Evolutionary conservation across 2,797 vertebrate species (phyloP).

Genomic region (Antrozous pallidus): DNA sequence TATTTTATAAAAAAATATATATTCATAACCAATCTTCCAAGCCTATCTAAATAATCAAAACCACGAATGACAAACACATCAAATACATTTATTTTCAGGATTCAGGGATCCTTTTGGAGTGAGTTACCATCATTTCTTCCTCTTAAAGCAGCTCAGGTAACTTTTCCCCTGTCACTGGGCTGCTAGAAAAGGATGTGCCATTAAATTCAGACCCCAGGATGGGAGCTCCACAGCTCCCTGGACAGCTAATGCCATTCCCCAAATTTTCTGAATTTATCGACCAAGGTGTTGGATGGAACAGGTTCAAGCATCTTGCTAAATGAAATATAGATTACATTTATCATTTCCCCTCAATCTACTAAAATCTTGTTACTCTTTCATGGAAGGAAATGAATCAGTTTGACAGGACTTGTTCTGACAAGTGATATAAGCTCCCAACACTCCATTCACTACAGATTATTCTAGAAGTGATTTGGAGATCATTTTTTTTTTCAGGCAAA

Average conservation of each 20-base stretch:
- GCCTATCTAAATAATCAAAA: slow-evolving; percentile 50
- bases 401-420: slow-evolving; percentile 67
- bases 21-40: slow-evolving; percentile 21
- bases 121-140: slow-evolving; percentile 29
- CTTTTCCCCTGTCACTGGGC: neutral
- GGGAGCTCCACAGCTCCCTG: neutral
- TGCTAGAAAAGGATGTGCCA: neutral
- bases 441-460: slow-evolving; percentile 53
- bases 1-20: neutral
- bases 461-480: slow-evolving; percentile 56
- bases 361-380: slow-evolving; percentile 73
- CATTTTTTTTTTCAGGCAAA: neutral
- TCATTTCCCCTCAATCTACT: slow-evolving; percentile 68
- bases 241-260: slow-evolving; percentile 28
- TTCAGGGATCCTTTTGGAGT: neutral
- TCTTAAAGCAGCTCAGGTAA: slow-evolving; percentile 20
- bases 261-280: slow-evolving; percentile 68
- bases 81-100: neutral
- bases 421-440: slow-evolving; percentile 52
- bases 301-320: slow-evolving; percentile 67
- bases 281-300: slow-evolving; percentile 39
- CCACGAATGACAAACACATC: slow-evolving; percentile 33
- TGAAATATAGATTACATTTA: slow-evolving; percentile 71
- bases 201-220: slow-evolving; percentile 2
- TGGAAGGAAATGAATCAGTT: slow-evolving; percentile 67